These are phyloP conservation scores for Dilophus febrilis DNA, from an alignment of 2,888 invertebrate genomes.

Conservation along the genomic window DNA sequence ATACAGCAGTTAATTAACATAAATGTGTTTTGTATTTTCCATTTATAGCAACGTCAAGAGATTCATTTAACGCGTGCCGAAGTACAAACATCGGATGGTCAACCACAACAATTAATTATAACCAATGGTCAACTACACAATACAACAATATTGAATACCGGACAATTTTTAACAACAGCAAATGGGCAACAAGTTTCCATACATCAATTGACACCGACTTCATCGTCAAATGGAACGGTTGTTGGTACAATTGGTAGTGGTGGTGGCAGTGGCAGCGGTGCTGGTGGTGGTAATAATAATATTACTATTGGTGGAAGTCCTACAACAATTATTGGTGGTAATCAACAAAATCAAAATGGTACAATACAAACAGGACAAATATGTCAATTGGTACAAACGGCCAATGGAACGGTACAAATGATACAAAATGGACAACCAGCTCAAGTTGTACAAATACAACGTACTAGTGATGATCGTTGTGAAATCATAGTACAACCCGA, in stretches of 20 bases:
- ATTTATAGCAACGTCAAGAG: conserved; percentile 3
- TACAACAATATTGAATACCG: conserved; percentile 27
- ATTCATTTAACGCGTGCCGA: conserved; percentile 3
- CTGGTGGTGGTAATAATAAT: too few species aligned
- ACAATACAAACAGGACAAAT: conserved; percentile 18
- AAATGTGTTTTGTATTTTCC: too few species aligned
- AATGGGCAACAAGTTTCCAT: conserved; percentile 21
- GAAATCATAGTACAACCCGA: conserved; percentile 23
- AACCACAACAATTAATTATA: conserved; percentile 20
- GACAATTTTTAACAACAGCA: conserved; percentile 23
- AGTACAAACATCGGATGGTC: conserved; percentile 2
- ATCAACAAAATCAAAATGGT: too few species aligned
- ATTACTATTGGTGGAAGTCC: too few species aligned
- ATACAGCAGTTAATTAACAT: too few species aligned
- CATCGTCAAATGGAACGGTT: too few species aligned
- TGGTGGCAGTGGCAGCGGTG: conserved; percentile 11
- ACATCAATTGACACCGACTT: too few species aligned
- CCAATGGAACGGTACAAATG: conserved; percentile 25
- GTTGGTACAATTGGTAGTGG: too few species aligned
- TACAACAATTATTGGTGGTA: too few species aligned
- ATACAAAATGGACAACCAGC: conserved; percentile 25
- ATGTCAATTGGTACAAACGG: conserved; percentile 17
- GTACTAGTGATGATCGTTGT: conserved; percentile 14
- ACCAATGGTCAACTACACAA: conserved; percentile 19
- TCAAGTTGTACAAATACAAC: conserved; percentile 17